Evolutionary conservation across 2,113 vertebrate genomes (phyloP).

Genomic region (Heliornis fulica): DNA sequence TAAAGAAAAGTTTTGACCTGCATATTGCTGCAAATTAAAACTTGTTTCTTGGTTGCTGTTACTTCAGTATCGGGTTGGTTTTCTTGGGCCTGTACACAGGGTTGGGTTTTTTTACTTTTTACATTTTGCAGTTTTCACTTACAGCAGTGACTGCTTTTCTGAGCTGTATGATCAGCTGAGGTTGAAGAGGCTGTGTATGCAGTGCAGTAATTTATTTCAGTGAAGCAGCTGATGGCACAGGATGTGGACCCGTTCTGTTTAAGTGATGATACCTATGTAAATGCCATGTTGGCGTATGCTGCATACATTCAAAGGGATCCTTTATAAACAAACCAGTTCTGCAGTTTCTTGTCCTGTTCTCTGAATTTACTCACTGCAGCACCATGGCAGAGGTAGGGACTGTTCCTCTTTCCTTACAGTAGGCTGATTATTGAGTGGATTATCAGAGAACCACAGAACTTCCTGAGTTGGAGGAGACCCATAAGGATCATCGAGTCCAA

Average conservation of each 20-base stretch:
- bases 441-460: too few species aligned
- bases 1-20: background rate
- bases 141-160: background rate
- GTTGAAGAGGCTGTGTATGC: background rate
- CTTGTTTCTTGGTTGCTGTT: background rate
- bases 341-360: background rate
- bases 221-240: background rate
- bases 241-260: background rate
- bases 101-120: background rate
- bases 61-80: background rate
- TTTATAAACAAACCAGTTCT: background rate
- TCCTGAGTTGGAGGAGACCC: too few species aligned
- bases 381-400: background rate
- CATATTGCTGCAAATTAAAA: background rate
- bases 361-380: background rate
- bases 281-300: background rate
- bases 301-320: background rate
- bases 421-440: background rate
- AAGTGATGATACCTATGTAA: background rate
- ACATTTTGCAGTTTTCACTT: background rate
- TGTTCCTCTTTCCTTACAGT: background rate
- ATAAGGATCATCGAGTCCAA: too few species aligned
- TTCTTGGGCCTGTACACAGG: background rate
- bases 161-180: background rate
- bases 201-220: background rate